A percentile compares a stretch with the other conserved stretches of the same genome.
These are phyloP conservation scores for Siphonodentalium dalli DNA, from an alignment of 2,888 invertebrate genomes.

Conservation along the genomic window DNA sequence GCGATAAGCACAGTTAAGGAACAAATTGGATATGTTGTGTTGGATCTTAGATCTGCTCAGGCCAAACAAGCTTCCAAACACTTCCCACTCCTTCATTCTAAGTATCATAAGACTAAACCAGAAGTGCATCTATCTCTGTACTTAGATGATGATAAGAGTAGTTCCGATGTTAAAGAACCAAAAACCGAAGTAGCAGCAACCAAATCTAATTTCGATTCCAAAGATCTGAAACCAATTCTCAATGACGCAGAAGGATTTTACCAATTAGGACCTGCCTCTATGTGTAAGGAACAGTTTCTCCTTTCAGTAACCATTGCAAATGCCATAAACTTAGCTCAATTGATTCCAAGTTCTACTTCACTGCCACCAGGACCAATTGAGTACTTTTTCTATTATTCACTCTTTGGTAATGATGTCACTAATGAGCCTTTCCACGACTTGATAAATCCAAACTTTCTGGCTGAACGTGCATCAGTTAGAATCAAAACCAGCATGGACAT, in stretches of 20 bases:
- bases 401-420: conserved; percentile 66
- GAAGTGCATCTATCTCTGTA: conserved; percentile 63
- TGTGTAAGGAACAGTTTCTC: conserved; percentile 61
- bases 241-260: conserved; percentile 64
- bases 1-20: conserved; percentile 58
- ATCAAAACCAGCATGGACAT: conserved; percentile 60
- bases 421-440: conserved; percentile 65
- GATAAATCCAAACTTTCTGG: conserved; percentile 63
- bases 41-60: conserved; percentile 64
- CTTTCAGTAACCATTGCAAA: conserved; percentile 66
- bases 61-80: conserved; percentile 63
- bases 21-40: conserved; percentile 64
- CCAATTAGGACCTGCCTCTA: conserved; percentile 63
- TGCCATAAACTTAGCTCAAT: conserved; percentile 62
- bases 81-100: conserved; percentile 64
- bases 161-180: conserved; percentile 35
- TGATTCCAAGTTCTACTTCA: conserved; percentile 55
- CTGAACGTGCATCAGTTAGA: conserved; percentile 65
- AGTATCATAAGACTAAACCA: conserved; percentile 64
- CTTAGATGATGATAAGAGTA: conserved; percentile 61
- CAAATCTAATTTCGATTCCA: conserved; percentile 37
- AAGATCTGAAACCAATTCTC: conserved; percentile 51
- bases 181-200: conserved; percentile 47
- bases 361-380: conserved; percentile 51
- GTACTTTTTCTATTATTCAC: conserved; percentile 66